Evolutionary conservation across 2,797 vertebrate genomes (phyloP).

Genomic region (Myotis myotis): DNA sequence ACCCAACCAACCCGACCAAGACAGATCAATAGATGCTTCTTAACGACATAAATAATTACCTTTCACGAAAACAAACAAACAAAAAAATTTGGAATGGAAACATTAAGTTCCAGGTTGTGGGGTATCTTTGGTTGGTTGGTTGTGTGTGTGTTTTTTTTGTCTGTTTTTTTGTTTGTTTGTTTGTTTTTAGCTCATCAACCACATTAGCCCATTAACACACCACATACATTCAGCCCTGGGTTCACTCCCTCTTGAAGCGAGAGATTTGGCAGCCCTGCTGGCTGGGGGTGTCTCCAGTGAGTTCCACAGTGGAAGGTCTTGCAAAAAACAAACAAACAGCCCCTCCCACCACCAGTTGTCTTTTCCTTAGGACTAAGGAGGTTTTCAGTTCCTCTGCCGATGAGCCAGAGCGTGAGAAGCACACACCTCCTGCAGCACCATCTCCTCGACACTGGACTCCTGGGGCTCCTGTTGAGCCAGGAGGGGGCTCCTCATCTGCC

Average conservation of each 20-base stretch:
- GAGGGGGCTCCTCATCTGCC: not conserved
- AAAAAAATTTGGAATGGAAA: conserved; percentile 53
- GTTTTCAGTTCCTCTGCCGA: conserved; percentile 3
- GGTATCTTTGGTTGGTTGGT: not conserved
- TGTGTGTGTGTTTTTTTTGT: not conserved
- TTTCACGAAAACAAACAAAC: not conserved
- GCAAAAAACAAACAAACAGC: not conserved
- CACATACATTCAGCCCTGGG: conserved; percentile 58
- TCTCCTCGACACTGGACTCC: not conserved
- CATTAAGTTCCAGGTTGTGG: not conserved
- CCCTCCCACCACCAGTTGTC: not conserved
- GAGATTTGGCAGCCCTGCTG: conserved; percentile 16
- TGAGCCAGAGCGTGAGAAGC: too few relatives aligned
- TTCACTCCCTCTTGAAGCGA: conserved; percentile 56
- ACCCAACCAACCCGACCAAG: too few relatives aligned
- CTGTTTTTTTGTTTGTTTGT: too few relatives aligned
- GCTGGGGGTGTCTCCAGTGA: not conserved
- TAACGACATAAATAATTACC: conserved; percentile 53
- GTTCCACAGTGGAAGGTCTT: conserved; percentile 41
- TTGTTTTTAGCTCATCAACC: too few relatives aligned
- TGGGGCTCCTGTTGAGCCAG: not conserved
- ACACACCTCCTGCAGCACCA: not conserved
- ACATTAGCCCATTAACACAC: conserved; percentile 32
- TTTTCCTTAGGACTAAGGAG: not conserved
- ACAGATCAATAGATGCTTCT: not conserved